Percentiles rank a stretch among this genome's conserved stretches.
phyloP scores from a whole-genome alignment of 2,797 vertebrate genomes.

The Cichlasoma orientale region DNA sequence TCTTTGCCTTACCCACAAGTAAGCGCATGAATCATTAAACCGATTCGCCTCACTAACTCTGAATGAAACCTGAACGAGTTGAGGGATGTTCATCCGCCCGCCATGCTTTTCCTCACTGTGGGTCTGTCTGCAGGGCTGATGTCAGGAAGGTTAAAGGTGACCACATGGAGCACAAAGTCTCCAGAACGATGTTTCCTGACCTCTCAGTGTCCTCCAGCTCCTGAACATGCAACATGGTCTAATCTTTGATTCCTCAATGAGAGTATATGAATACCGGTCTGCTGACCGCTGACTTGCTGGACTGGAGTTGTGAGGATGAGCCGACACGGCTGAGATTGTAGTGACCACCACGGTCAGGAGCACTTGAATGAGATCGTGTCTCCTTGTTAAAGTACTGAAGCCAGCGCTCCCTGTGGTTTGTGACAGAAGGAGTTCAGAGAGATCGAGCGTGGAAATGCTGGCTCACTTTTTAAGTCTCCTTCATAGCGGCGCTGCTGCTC shows the following conservation, averaged over 20 bases:
- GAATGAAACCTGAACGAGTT: slow-evolving; percentile 4
- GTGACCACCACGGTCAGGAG: not conserved
- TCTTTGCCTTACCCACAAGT: not conserved
- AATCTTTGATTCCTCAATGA: too few species aligned
- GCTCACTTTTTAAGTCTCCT: not conserved
- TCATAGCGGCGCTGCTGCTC: not conserved
- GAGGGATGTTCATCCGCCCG: not conserved
- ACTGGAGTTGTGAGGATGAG: not conserved
- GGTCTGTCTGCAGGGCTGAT: not conserved
- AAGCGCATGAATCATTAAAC: not conserved
- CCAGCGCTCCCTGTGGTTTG: not conserved
- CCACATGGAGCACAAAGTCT: not conserved
- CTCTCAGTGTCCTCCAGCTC: too few species aligned
- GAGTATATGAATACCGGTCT: not conserved
- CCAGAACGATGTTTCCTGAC: not conserved
- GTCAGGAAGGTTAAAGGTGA: not conserved
- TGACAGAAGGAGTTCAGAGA: not conserved
- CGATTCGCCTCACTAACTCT: not conserved
- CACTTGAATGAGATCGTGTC: not conserved
- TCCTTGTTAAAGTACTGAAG: not conserved
- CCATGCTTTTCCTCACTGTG: not conserved
- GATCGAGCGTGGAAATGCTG: not conserved
- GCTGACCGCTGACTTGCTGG: too few species aligned
- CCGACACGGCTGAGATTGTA: not conserved
- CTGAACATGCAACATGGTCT: too few species aligned